Conservation (phyloP, 64 coral and sea anemone genomes). For the Cladopsammia gracilis region DNA sequence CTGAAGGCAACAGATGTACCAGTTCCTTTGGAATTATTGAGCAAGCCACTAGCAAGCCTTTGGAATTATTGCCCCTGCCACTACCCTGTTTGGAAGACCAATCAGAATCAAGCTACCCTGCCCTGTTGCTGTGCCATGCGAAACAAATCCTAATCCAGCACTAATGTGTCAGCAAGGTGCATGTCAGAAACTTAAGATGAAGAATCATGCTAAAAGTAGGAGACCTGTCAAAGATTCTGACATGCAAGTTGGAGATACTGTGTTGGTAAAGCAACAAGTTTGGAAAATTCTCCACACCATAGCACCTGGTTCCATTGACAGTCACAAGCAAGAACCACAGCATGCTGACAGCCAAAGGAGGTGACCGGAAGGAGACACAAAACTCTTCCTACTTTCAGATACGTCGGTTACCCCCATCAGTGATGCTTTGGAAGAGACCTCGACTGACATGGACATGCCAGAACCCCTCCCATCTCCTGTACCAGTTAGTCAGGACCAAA, state of each 20-base stretch:
- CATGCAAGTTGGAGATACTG: neutral
- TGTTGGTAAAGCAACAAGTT: too few species aligned
- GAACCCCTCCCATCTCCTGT: neutral
- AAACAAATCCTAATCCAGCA: neutral
- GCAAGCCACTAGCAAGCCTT: constrained; percentile 67
- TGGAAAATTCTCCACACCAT: too few species aligned
- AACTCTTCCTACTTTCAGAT: neutral
- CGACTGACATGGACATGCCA: neutral
- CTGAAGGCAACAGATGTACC: too few species aligned
- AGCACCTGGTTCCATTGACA: neutral
- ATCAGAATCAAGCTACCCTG: too few species aligned
- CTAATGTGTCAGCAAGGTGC: too few species aligned
- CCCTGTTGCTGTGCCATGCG: neutral
- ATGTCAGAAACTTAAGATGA: neutral
- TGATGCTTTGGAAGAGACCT: neutral
- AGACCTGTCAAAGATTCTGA: constrained; percentile 31
- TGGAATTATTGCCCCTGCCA: neutral
- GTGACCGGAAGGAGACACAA: too few species aligned
- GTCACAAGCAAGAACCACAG: constrained; percentile 45
- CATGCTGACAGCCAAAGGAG: constrained; percentile 37
- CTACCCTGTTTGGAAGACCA: too few species aligned
- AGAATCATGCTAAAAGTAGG: constrained; percentile 27
- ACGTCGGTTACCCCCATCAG: neutral
- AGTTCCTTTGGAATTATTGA: neutral
- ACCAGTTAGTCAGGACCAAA: neutral